Base-by-base conservation (phyloP, 2,113 vertebrate species). In the Ctenomys sociabilis region DNA sequence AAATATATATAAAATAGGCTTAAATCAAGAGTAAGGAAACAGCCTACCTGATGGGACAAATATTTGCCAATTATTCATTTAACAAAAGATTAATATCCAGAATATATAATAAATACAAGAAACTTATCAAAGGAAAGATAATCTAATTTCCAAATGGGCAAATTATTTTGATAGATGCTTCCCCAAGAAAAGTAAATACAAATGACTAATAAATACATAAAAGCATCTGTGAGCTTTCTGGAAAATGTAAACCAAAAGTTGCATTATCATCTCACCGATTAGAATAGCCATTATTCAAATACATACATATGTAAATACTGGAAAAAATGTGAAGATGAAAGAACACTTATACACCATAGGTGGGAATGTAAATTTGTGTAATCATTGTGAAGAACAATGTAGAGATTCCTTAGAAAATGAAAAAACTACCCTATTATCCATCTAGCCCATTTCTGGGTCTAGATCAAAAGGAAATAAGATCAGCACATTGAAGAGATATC, bases 231-330 rank as follows among this genome's bases (percentile, higher is more conserved):
- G 54, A 90, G 13, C 14, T 24, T 80, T 49, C 45, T 26, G 59
- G 35, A n/a, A 81, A 68, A 68, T 83, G 26, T 30, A 59, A 91
- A 40, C 72, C 21, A 91, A 59, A 91, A 91, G 30, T 83, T 90
- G 63, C 30, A 5, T 63, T 90, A n/a, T 64, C n/a, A 30, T 45
- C 57, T 66, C 16, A 80, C 16, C 35, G 35, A n/a, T 37, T 63
- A n/a, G 35, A 52, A 90, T 80, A 35, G 75, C 32, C 52, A 52
- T 80, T 82, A 82, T 64, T 11, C n/a, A 66, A 49, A 61, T 40
- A 35, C 32, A 54, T 32, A 80, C 14, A 80, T 35, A 22, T 35
- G 24, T 61, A 30, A 13, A 81, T 52, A 21, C 24, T 90, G 32
- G 14, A 32, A 66, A 66, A 43, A 35, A 80, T 30, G 16, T 75